These are phyloP conservation scores for Setophaga petechia DNA, from an alignment of 2,113 vertebrate genomes.

Conservation along the genomic window DNA sequence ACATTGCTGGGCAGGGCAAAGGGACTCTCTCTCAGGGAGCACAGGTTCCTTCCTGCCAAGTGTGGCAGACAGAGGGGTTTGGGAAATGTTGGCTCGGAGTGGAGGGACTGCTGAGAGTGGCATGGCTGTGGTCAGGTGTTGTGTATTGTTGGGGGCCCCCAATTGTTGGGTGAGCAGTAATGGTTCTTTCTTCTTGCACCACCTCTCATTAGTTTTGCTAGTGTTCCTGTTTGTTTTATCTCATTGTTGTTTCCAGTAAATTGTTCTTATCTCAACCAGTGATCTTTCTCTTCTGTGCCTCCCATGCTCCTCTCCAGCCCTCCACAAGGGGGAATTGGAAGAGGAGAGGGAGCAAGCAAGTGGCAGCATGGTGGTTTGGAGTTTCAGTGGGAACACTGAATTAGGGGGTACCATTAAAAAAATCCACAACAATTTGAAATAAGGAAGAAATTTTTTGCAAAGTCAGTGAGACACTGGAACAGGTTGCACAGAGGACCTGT, in stretches of 20 bases:
- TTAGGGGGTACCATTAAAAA: not conserved
- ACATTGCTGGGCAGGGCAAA: fast-evolving
- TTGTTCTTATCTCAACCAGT: not conserved
- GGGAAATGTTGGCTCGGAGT: fast-evolving
- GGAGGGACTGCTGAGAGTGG: fast-evolving
- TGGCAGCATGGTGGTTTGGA: not conserved
- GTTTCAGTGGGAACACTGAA: not conserved
- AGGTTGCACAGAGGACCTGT: not conserved
- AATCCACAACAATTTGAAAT: not conserved
- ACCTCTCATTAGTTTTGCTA: not conserved
- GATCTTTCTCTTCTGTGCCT: not conserved
- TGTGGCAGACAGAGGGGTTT: not conserved
- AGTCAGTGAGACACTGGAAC: not conserved
- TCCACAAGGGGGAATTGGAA: no score
- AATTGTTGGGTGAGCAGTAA: not conserved
- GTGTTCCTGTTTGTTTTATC: not conserved
- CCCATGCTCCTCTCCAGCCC: not conserved
- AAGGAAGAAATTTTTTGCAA: not conserved
- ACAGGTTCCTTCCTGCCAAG: not conserved
- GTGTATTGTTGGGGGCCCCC: fast-evolving
- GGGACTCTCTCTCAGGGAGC: not conserved
- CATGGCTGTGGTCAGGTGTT: fast-evolving
- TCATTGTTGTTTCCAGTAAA: not conserved
- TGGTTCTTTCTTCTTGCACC: not conserved
- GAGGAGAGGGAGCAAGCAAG: not conserved